phyloP scores from a whole-genome alignment of 2,797 vertebrate species.

The Callimico goeldii region DNA sequence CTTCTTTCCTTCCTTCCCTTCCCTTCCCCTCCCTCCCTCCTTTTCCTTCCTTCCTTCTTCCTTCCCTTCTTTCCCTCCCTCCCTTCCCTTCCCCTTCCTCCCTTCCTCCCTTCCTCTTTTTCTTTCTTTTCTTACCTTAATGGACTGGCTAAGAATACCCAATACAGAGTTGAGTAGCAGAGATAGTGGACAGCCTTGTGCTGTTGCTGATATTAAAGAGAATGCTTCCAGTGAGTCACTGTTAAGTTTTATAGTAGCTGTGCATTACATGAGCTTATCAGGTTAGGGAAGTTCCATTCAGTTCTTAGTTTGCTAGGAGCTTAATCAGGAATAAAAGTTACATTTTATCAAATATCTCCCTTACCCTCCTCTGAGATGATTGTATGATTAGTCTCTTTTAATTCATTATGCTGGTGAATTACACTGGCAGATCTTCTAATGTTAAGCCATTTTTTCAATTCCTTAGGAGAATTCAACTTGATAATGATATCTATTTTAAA shows the following conservation, averaged over 20 bases:
- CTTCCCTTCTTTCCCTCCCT: too few species aligned
- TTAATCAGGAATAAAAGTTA: not conserved
- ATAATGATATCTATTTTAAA: not conserved
- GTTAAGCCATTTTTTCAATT: conserved; percentile 24
- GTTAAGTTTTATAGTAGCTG: too few species aligned
- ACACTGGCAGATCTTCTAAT: not conserved
- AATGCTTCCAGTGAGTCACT: not conserved
- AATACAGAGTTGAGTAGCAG: not conserved
- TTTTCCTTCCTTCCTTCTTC: too few species aligned
- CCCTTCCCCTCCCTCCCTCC: too few species aligned
- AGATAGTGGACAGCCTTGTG: not conserved
- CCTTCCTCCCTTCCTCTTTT: not conserved
- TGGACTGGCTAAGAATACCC: not conserved
- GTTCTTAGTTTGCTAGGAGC: not conserved
- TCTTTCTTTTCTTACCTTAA: not conserved
- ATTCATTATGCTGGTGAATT: not conserved
- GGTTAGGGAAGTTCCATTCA: not conserved
- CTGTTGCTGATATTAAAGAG: not conserved
- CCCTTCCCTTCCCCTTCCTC: too few species aligned
- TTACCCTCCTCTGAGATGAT: not conserved
- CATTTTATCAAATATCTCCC: not conserved
- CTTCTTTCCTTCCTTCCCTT: too few species aligned
- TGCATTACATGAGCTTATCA: not conserved
- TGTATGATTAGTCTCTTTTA: not conserved
- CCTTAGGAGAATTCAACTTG: not conserved